phyloP scores from a whole-genome alignment of 2,888 invertebrate species.

The Bombylius major region DNA sequence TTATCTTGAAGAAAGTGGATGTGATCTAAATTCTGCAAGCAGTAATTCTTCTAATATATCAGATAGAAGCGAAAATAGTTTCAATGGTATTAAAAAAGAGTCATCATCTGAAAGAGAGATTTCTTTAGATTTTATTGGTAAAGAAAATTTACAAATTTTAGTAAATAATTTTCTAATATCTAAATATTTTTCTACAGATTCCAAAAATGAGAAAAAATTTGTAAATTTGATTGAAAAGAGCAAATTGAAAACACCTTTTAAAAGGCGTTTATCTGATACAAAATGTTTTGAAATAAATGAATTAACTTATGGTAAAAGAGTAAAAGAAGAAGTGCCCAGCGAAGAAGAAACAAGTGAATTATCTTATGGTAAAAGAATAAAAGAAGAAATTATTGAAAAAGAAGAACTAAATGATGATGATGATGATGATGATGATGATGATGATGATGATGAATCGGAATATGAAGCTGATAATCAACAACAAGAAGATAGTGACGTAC shows the following conservation, averaged over 20 bases:
- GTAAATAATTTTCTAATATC: not conserved
- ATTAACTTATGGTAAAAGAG: conserved; percentile 1
- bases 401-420: conserved; percentile 18
- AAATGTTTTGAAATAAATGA: conserved; percentile 24
- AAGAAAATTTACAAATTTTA: not conserved
- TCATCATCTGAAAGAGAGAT: conserved; percentile 22
- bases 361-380: conserved; percentile 3
- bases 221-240: conserved; percentile 31
- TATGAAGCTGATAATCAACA: conserved; percentile 12
- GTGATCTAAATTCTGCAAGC: too few species aligned
- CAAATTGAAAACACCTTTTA: conserved; percentile 35
- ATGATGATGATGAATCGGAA: not conserved
- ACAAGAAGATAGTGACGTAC: not conserved
- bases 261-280: conserved; percentile 31
- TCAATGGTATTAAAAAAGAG: conserved; percentile 14
- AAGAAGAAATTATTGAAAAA: not conserved
- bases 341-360: conserved; percentile 1
- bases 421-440: conserved; percentile 1
- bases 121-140: conserved; percentile 20
- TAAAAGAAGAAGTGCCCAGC: conserved; percentile 1
- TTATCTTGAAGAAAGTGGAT: too few species aligned
- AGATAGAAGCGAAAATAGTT: not conserved
- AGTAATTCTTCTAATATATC: not conserved
- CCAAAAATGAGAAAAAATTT: conserved; percentile 32
- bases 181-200: conserved; percentile 23